Evolutionary conservation across 2,797 vertebrate species (phyloP), one percentile per base, ranked within the genome.

Genomic region (Liparis tanakae): DNA sequence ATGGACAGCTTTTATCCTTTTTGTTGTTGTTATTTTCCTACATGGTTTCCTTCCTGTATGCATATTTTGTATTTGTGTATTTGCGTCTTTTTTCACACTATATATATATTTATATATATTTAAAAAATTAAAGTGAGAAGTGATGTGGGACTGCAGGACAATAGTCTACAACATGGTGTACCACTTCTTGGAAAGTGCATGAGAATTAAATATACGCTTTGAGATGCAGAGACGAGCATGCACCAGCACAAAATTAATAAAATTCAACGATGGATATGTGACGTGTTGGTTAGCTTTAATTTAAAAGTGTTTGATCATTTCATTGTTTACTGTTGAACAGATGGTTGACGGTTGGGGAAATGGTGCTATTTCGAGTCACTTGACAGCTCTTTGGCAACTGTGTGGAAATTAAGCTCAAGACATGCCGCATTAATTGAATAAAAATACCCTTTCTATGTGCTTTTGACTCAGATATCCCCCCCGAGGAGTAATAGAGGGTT

Each of bases 361-460:
- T 54, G 74, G 70, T 67, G 75, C 72, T 86, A 81, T 89, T 89
- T 82, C 62, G 53, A 84, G 73, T 41, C 34, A 56, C 43, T 80
- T 83, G 85, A 84, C 79, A 89, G 81, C 66, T 71, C 46, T 33
- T 72, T 69, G 59, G 76, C 72, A 72, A 73, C 73, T 62, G 72
- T 76, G 76, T 72, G 41, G 65, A 63, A 85, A 70, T n/a, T 43
- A 43, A 81, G 70, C 70, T 50, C 33, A 36, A 74, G 51, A 77
- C 70, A 62, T 69, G 72, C 65, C 68, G 74, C 61, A 76, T 79
- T 86, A 81, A 87, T 82, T 83, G n/a, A 85, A 83, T 84, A 75
- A 79, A 85, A 87, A 80, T 77, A 66, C 39, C 63, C 30, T 75
- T 77, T 82, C 60, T 65, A 20, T 73, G 41, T 41, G 59, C 64